A percentile compares a stretch with the other conserved stretches of the same genome.
phyloP scores from a whole-genome alignment of 2,113 vertebrate species.

The Nematolebias whitei region DNA sequence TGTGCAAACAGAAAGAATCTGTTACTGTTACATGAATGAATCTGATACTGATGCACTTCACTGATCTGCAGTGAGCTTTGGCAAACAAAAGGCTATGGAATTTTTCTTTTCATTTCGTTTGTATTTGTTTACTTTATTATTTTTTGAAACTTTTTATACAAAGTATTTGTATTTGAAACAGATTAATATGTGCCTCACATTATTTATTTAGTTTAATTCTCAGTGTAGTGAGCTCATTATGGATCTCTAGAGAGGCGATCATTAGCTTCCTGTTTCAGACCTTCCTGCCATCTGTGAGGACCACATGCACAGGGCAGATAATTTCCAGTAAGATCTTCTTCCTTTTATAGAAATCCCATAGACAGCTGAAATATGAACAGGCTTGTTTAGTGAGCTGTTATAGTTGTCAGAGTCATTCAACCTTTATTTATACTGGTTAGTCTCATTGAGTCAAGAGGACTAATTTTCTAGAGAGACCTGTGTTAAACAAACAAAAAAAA shows the following conservation, averaged over 20 bases:
- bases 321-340: slow-evolving; percentile 2
- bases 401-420: not conserved
- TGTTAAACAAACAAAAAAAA: too few relatives aligned
- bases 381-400: not conserved
- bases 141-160: too few relatives aligned
- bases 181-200: not conserved
- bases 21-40: slow-evolving; percentile 15
- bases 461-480: too few relatives aligned
- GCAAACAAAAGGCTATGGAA: not conserved
- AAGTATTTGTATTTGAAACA: not conserved
- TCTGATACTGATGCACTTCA: slow-evolving; percentile 19
- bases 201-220: not conserved
- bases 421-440: too few relatives aligned
- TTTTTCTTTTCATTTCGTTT: not conserved
- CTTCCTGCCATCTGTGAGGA: slow-evolving; percentile 27
- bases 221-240: slow-evolving; percentile 22
- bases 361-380: not conserved
- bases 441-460: too few relatives aligned
- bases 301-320: not conserved
- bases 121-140: not conserved
- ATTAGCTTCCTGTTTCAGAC: slow-evolving; percentile 23
- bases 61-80: not conserved
- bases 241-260: slow-evolving; percentile 23
- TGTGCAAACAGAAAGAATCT: slow-evolving; percentile 1
- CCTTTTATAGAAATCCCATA: slow-evolving; percentile 2